Evolutionary conservation across 2,113 vertebrate genomes (phyloP).

Genomic region (Planiliza haematocheilus): DNA sequence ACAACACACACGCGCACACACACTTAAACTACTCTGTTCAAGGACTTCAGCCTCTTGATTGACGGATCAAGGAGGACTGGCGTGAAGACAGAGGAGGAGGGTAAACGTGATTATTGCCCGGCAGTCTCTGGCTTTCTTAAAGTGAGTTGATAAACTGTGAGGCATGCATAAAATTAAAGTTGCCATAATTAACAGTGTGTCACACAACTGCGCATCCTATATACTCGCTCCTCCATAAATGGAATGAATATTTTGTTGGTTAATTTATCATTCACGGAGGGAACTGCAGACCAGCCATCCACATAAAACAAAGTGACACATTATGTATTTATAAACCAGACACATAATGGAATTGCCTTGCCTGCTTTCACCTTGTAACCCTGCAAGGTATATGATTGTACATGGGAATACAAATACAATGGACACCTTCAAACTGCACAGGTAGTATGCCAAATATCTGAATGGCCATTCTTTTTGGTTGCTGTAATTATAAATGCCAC

Average conservation of each 20-base stretch:
- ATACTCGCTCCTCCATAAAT: slow-evolving; percentile 44
- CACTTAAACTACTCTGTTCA: slow-evolving; percentile 52
- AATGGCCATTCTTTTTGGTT: background rate
- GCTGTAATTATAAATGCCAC: no score
- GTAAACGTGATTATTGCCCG: slow-evolving; percentile 68
- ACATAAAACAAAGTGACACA: slow-evolving; percentile 58
- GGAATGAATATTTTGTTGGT: slow-evolving; percentile 68
- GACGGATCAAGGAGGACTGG: slow-evolving; percentile 63
- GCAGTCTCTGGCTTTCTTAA: slow-evolving; percentile 52
- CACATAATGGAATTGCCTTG: slow-evolving; percentile 57
- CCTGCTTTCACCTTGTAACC: slow-evolving; percentile 44
- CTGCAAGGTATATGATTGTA: slow-evolving; percentile 6
- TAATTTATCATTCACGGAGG: slow-evolving; percentile 70
- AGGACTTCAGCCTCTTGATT: slow-evolving; percentile 58
- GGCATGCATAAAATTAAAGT: slow-evolving; percentile 62
- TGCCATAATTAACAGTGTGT: slow-evolving; percentile 67
- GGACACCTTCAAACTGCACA: background rate
- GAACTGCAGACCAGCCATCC: slow-evolving; percentile 58
- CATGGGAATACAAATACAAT: background rate
- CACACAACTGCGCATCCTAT: slow-evolving; percentile 44
- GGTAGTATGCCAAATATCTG: background rate
- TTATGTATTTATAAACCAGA: slow-evolving; percentile 59
- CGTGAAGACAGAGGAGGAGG: slow-evolving; percentile 55
- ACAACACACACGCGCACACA: slow-evolving; percentile 20
- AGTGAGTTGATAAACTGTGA: slow-evolving; percentile 67